Evolutionary conservation across 2,888 invertebrate species (phyloP).

Genomic region (Nomada fucata): DNA sequence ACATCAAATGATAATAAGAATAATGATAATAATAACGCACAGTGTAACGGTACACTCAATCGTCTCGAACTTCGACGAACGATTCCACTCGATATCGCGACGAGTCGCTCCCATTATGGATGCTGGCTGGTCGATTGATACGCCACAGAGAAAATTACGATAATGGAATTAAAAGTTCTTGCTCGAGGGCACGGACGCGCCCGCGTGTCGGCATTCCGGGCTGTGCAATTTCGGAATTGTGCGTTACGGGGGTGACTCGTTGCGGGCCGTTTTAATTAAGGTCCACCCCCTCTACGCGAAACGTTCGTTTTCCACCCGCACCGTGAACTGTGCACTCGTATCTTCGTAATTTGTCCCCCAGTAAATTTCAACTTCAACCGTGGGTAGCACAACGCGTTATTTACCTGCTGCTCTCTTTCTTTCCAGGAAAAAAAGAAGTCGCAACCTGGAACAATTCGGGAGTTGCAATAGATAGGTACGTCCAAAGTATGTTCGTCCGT

Average conservation of each 20-base stretch:
- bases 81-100: not conserved
- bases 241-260: not conserved
- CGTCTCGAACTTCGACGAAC: not conserved
- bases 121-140: not conserved
- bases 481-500: not conserved
- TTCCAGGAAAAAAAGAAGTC: not conserved
- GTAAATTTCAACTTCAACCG: not conserved
- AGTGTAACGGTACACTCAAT: not conserved
- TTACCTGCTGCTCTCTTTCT: not conserved
- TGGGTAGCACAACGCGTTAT: not conserved
- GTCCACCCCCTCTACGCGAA: not conserved
- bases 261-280: conserved; percentile 17
- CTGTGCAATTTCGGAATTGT: not conserved
- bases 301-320: not conserved
- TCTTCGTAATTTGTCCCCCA: not conserved
- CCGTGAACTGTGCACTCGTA: not conserved
- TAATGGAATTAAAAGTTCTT: conserved; percentile 9
- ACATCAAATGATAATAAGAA: not conserved
- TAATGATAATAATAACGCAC: not conserved
- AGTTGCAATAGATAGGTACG: not conserved
- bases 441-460: not conserved
- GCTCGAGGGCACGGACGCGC: too few species aligned
- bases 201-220: not conserved
- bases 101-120: conserved; percentile 6
- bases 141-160: not conserved